A percentile compares a stretch with the other conserved stretches of the same genome.
phyloP scores from a whole-genome alignment of 2,888 invertebrate genomes.

The Lasiommata megera region DNA sequence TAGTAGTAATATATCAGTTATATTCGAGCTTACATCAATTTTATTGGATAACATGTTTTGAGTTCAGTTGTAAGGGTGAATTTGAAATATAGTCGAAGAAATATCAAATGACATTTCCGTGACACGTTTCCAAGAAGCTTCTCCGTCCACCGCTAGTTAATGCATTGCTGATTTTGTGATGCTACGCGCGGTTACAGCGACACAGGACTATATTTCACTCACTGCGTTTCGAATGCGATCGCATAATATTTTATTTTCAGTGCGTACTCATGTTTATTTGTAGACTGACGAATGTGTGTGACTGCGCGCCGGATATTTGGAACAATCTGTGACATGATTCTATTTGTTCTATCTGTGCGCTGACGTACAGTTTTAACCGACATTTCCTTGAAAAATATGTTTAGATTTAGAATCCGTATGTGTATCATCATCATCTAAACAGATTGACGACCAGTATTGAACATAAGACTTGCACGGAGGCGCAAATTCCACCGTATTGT shows the following conservation, averaged over 20 bases:
- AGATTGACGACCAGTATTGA: too few species aligned
- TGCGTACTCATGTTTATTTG: conserved; percentile 72
- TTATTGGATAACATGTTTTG: not conserved
- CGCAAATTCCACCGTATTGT: too few species aligned
- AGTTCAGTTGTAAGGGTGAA: not conserved
- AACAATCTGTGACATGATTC: conserved; percentile 48
- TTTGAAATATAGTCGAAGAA: not conserved
- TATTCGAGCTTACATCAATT: not conserved
- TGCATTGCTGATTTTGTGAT: conserved; percentile 5
- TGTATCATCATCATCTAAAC: not conserved
- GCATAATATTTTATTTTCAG: conserved; percentile 76
- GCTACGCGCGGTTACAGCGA: conserved; percentile 45
- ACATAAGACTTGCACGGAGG: too few species aligned
- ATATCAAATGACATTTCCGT: conserved; percentile 10
- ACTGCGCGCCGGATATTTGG: conserved; percentile 43
- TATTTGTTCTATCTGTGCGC: conserved; percentile 49
- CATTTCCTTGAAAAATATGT: conserved; percentile 39
- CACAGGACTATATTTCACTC: conserved; percentile 63
- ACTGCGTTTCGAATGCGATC: conserved; percentile 69
- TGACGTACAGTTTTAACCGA: conserved; percentile 37
- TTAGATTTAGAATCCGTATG: conserved; percentile 25
- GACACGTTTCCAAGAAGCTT: conserved; percentile 29
- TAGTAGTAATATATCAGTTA: too few species aligned
- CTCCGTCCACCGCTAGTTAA: conserved; percentile 1
- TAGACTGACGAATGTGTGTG: conserved; percentile 50